phyloP scores from a whole-genome alignment of 1,140 invertebrate species.

The Scaptomyza hsui region DNA sequence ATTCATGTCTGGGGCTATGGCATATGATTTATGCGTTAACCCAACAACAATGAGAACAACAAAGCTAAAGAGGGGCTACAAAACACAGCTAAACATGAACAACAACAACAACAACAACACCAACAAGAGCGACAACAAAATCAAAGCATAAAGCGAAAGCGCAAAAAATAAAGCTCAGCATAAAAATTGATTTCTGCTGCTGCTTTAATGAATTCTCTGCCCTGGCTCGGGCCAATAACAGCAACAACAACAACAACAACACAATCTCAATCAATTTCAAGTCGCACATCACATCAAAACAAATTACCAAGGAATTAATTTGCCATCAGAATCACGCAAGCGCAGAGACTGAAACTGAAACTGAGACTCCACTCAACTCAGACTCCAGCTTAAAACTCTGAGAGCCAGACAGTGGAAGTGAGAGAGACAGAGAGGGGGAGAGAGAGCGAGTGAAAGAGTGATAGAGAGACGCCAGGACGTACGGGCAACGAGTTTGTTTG shows the following conservation, averaged over 20 bases:
- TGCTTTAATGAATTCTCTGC: constrained; percentile 74
- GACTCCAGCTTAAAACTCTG: constrained; percentile 2
- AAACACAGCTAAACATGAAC: constrained; percentile 3
- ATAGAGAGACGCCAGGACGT: constrained; percentile 15
- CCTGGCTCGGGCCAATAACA: constrained; percentile 20
- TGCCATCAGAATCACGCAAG: constrained; percentile 83
- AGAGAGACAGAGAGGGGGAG: background rate
- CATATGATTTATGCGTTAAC: constrained; percentile 58
- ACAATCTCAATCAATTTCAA: constrained; percentile 83
- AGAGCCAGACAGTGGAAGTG: background rate
- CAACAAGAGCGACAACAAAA: constrained; percentile 26
- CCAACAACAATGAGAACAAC: constrained; percentile 21
- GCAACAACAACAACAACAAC: constrained; percentile 62
- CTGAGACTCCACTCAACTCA: constrained; percentile 14
- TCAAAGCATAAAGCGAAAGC: constrained; percentile 35
- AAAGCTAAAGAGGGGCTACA: background rate
- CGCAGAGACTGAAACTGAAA: constrained; percentile 61
- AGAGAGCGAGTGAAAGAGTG: constrained; percentile 3
- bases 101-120: constrained; percentile 31
- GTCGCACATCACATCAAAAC: constrained; percentile 83
- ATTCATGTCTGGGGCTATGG: constrained; percentile 24
- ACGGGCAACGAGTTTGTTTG: constrained; percentile 41
- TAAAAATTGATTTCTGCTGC: constrained; percentile 80
- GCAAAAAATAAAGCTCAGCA: constrained; percentile 59
- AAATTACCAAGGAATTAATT: constrained; percentile 83